phyloP scores from a whole-genome alignment of 2,888 invertebrate genomes.

The Miltochrista miniata region DNA sequence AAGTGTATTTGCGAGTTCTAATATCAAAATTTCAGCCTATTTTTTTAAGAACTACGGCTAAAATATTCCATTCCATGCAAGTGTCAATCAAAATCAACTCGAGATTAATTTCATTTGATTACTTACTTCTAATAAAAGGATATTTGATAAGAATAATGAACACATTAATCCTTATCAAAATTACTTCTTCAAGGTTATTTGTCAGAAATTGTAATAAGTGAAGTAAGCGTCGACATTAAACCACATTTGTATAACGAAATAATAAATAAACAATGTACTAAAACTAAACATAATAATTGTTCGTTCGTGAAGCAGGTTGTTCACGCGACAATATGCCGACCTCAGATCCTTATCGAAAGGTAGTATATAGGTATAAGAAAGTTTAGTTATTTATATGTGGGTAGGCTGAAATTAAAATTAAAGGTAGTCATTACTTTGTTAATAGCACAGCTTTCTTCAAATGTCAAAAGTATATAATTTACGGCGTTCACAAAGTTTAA shows the following conservation, averaged over 20 bases:
- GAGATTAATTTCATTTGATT: too few species aligned
- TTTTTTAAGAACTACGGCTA: too few species aligned
- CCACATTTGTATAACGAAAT: constrained; percentile 33
- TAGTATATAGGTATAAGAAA: not conserved
- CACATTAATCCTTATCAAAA: not conserved
- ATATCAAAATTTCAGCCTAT: too few species aligned
- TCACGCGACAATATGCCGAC: constrained; percentile 34
- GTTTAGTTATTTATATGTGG: not conserved
- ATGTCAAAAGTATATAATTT: too few species aligned
- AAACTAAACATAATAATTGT: constrained; percentile 38
- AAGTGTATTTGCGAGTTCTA: too few species aligned
- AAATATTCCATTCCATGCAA: too few species aligned
- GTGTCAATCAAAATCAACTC: too few species aligned
- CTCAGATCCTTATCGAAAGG: constrained; percentile 32
- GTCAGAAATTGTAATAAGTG: constrained; percentile 12
- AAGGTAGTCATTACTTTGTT: not conserved
- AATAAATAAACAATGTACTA: constrained; percentile 48
- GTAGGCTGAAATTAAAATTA: not conserved
- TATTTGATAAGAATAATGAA: too few species aligned
- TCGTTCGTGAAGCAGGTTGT: constrained; percentile 27
- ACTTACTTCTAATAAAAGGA: too few species aligned
- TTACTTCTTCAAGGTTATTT: constrained; percentile 1
- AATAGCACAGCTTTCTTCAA: not conserved
- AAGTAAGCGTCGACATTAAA: constrained; percentile 30
- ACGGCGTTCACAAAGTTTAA: too few species aligned